Base-by-base conservation (phyloP, 2,113 vertebrate species). In the Lates calcarifer region DNA sequence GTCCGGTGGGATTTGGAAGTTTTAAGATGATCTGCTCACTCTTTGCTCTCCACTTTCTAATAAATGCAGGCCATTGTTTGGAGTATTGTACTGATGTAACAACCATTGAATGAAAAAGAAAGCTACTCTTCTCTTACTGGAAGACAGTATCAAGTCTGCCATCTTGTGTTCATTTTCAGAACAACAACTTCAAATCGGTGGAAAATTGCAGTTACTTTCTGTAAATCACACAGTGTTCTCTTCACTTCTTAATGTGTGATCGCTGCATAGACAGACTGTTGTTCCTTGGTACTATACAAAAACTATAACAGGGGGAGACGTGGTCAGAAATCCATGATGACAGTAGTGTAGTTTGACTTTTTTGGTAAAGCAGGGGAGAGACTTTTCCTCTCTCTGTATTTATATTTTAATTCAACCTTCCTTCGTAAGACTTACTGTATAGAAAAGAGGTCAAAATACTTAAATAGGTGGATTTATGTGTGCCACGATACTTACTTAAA, bases 161-260 rank as follows among this genome's bases (percentile, higher is more conserved):
- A 91, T 74, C 94, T 91, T 83, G 87, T 94, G 93, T 85, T 84
- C 74, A 39, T 63, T 24, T 41, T 62, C 24, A 82, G 85, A 79
- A 58, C 87, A 83, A 29, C 57, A 33, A 17, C 20, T 65, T 65
- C 1, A 53, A 39, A 82, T 64, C 6, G 17, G 41, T 63, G 61
- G 20, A 18, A 62, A 66, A 78, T 13, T 28, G 45, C 53, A 51
- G 58, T 24, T 51, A 24, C 3, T 49, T 11, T 39, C 39, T 47
- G 13, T 24, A 35, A 35, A 53, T 53, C 56, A 33, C 61, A 20
- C 22, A 13, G 31, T 39, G 60, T 57, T 78, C 55, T 49, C 61
- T 17, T 70, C 41, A 35, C 24, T 22, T 26, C 17, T 45, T 31
- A 33, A 56, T 28, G 45, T 33, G 20, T 60, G 17, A 65, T 62